phyloP scores from a whole-genome alignment of 2,888 invertebrate genomes.

The Malthinus seriepunctatus region DNA sequence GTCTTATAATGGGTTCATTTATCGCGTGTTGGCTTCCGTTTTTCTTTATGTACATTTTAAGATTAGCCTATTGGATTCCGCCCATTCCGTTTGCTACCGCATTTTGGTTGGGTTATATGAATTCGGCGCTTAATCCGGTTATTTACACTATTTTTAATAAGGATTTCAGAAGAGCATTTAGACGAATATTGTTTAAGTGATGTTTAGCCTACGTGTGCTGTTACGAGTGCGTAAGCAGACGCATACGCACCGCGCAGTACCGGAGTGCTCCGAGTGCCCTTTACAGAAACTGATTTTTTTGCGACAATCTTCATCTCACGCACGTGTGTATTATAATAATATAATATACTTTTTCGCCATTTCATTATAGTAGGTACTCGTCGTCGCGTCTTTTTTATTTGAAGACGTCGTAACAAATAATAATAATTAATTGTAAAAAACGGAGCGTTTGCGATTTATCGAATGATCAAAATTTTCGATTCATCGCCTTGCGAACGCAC shows the following conservation, averaged over 20 bases:
- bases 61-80: constrained; percentile 81
- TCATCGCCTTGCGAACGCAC: neutral
- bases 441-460: constrained; percentile 10
- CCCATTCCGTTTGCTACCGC: constrained; percentile 87
- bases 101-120: constrained; percentile 97
- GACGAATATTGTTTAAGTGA: constrained; percentile 95
- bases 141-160: constrained; percentile 98
- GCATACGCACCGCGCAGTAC: constrained; percentile 64
- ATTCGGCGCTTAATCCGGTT: constrained; percentile 93
- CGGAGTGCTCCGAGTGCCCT: constrained; percentile 65
- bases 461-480: constrained; percentile 8
- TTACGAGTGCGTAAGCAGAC: constrained; percentile 71
- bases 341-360: constrained; percentile 23
- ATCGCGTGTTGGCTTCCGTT: constrained; percentile 99
- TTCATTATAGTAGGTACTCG: constrained; percentile 17
- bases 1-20: constrained; percentile 98
- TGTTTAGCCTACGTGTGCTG: constrained; percentile 85
- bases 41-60: constrained; percentile 90
- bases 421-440: neutral
- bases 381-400: constrained; percentile 20
- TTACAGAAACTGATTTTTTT: constrained; percentile 49
- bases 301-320: constrained; percentile 42
- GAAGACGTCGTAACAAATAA: constrained; percentile 3
- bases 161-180: constrained; percentile 94
- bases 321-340: constrained; percentile 31